Percentiles rank a stretch among this genome's conserved stretches.
Evolutionary conservation across 2,113 vertebrate genomes (phyloP).

Genomic region (Cacatua alba): DNA sequence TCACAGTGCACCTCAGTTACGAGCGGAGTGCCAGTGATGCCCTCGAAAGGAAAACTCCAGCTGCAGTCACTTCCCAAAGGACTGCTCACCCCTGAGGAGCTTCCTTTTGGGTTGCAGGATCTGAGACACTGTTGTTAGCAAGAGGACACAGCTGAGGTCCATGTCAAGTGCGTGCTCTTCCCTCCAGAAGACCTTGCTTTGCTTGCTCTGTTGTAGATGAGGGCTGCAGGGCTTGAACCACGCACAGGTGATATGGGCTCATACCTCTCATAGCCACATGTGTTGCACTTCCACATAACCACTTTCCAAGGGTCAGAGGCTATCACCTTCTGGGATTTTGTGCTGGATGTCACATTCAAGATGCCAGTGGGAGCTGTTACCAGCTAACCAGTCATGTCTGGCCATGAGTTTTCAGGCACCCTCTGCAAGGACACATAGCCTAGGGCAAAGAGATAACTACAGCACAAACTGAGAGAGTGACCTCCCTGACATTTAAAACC

Average conservation of each 20-base stretch:
- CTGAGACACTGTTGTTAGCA: neutral
- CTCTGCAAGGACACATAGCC: neutral
- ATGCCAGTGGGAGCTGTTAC: neutral
- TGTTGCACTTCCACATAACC: neutral
- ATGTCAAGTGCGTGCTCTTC: neutral
- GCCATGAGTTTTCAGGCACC: neutral
- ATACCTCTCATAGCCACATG: neutral
- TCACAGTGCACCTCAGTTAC: neutral
- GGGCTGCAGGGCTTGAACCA: neutral
- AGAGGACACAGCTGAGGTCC: neutral
- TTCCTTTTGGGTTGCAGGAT: neutral
- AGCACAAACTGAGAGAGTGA: neutral
- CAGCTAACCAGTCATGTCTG: neutral
- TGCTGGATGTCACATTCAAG: neutral
- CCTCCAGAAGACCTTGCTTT: neutral
- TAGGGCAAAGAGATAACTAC: neutral
- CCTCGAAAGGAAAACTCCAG: neutral
- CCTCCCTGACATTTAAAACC: neutral
- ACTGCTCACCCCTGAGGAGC: neutral
- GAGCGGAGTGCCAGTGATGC: neutral
- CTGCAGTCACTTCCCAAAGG: neutral
- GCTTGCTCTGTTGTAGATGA: neutral
- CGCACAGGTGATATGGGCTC: rapidly evolving
- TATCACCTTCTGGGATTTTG: neutral
- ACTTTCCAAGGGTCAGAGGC: neutral